These are phyloP conservation scores for Masticophis lateralis DNA, from an alignment of 2,797 vertebrate species.

Conservation along the genomic window DNA sequence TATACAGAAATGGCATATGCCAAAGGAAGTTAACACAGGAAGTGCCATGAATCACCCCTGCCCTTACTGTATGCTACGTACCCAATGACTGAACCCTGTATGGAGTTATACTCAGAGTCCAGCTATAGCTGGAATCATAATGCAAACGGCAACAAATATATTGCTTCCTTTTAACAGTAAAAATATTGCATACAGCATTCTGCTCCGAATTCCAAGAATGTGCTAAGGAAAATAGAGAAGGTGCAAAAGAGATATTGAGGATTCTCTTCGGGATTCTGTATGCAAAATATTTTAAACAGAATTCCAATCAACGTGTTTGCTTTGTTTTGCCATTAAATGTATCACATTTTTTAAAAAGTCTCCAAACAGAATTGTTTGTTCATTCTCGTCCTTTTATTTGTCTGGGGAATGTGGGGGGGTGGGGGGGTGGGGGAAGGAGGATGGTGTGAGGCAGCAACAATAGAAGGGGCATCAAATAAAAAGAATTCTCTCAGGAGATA, in stretches of 20 bases:
- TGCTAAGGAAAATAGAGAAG: not conserved
- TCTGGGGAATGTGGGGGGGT: not conserved
- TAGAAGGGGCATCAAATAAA: conserved; percentile 39
- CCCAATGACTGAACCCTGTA: not conserved
- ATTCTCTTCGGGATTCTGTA: conserved; percentile 33
- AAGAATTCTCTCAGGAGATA: conserved; percentile 15
- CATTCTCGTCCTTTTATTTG: conserved; percentile 47
- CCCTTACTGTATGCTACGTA: conserved; percentile 15
- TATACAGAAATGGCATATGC: not conserved
- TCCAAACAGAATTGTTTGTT: conserved; percentile 40
- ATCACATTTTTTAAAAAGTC: conserved; percentile 29
- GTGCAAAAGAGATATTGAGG: conserved; percentile 6
- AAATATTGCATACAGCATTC: not conserved
- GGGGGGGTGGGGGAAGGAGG: not conserved
- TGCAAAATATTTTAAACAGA: conserved; percentile 44
- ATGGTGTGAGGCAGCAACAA: not conserved
- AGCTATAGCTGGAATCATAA: not conserved
- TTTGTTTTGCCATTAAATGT: conserved; percentile 32
- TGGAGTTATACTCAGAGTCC: not conserved
- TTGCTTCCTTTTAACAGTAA: not conserved
- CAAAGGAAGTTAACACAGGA: not conserved
- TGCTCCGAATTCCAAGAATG: not conserved
- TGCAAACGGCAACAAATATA: not conserved
- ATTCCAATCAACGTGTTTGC: conserved; percentile 15
- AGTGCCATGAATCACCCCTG: not conserved